A percentile compares a stretch with the other conserved stretches of the same genome.
phyloP scores from a whole-genome alignment of 2,113 vertebrate species.

The Pica pica region DNA sequence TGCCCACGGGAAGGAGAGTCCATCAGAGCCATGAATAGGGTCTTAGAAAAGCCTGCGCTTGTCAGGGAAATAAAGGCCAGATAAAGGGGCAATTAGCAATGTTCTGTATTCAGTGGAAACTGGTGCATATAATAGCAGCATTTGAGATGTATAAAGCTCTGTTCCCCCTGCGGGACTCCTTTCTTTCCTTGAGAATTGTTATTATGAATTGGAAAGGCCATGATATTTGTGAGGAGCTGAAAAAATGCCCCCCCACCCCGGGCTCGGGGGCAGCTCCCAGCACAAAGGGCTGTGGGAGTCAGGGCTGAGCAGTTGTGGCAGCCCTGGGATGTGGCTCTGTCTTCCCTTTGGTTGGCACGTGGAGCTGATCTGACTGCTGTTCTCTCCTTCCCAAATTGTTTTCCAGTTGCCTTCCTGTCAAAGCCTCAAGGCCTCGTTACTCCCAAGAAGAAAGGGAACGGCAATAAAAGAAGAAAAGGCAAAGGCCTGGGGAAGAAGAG shows the following conservation, averaged over 20 bases:
- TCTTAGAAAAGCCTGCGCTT: background rate
- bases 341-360: background rate
- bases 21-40: conserved; percentile 1
- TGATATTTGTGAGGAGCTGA: conserved; percentile 40
- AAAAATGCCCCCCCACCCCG: background rate
- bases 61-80: conserved; percentile 18
- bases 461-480: conserved; percentile 79
- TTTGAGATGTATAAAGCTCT: conserved; percentile 14
- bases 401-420: conserved; percentile 84
- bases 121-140: conserved; percentile 19
- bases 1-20: background rate
- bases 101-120: conserved; percentile 40
- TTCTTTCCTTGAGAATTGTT: conserved; percentile 36
- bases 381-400: background rate
- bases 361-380: background rate
- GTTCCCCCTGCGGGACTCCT: background rate
- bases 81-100: background rate
- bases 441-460: conserved; percentile 72
- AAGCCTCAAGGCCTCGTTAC: conserved; percentile 81
- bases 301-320: background rate
- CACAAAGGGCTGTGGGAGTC: background rate
- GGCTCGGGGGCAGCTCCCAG: background rate
- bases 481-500: conserved; percentile 91
- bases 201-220: conserved; percentile 25
- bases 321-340: background rate